Conservation (phyloP, 2,113 vertebrate species). For the Larimichthys crocea region DNA sequence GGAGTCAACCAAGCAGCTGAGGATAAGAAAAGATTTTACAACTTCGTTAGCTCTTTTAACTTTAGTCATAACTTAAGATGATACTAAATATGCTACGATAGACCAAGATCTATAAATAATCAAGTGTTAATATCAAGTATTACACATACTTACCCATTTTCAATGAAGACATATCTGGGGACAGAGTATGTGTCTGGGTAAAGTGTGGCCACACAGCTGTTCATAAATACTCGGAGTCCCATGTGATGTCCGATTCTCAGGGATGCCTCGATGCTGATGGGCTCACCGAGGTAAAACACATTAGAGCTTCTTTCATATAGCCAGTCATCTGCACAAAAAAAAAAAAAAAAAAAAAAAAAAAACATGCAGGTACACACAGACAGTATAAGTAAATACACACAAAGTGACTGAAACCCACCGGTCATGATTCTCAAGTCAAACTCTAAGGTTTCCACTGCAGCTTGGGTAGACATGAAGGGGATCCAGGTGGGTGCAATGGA, state of each 20-base stretch:
- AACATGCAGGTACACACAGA: too few relatives aligned
- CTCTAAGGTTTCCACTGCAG: slow-evolving; percentile 55
- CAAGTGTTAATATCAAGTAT: neutral
- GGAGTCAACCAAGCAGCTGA: slow-evolving; percentile 78
- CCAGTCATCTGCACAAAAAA: slow-evolving; percentile 71
- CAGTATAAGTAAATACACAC: rapidly evolving
- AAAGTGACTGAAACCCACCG: slow-evolving; percentile 23
- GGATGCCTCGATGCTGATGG: slow-evolving; percentile 74
- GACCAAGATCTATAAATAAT: too few relatives aligned
- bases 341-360: neutral
- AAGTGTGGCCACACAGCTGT: slow-evolving; percentile 77
- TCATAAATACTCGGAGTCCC: slow-evolving; percentile 76
- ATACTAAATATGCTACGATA: too few relatives aligned
- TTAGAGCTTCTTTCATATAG: slow-evolving; percentile 57
- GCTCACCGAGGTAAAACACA: slow-evolving; percentile 67
- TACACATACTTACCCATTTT: slow-evolving; percentile 70
- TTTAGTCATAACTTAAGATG: too few relatives aligned
- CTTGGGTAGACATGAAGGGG: slow-evolving; percentile 67
- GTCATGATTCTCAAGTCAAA: slow-evolving; percentile 76
- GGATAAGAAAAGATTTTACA: too few relatives aligned
- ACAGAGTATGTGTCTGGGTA: slow-evolving; percentile 50
- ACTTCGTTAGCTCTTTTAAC: too few relatives aligned
- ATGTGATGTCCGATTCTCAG: slow-evolving; percentile 67
- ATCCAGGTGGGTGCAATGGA: slow-evolving; percentile 74
- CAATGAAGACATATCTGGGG: slow-evolving; percentile 76